Conservation (phyloP, 2,113 vertebrate species). For the Crotalus horridus region DNA sequence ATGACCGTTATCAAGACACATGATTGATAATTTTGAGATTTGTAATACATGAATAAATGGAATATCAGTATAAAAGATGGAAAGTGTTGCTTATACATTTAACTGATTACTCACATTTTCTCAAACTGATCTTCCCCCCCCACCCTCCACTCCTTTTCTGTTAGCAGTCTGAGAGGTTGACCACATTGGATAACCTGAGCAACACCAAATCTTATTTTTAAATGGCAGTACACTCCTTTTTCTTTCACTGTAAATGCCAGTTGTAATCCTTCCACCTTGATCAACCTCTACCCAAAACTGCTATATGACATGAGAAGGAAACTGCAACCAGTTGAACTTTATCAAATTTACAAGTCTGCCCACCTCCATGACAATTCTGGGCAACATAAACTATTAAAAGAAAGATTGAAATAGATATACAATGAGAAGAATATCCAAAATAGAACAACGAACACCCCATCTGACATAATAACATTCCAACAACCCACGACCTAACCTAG, state of each 20-base stretch:
- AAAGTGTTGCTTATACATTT: neutral
- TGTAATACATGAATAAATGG: neutral
- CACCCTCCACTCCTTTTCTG: neutral
- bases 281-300: neutral
- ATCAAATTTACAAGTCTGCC: neutral
- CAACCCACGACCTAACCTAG: neutral
- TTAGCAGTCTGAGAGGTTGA: neutral
- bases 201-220: neutral
- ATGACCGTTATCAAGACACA: neutral
- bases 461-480: neutral
- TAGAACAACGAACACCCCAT: neutral
- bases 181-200: neutral
- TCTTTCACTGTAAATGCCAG: neutral
- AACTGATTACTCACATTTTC: neutral
- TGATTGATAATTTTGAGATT: neutral
- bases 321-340: neutral
- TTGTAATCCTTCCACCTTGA: neutral
- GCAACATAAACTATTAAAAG: neutral
- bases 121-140: neutral
- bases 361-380: neutral
- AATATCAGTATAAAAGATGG: neutral
- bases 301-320: neutral
- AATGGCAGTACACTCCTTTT: neutral
- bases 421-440: neutral
- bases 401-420: neutral